Percentiles rank a stretch among this genome's conserved stretches.
phyloP scores from a whole-genome alignment of 2,113 vertebrate species.

The western clawed frog (Xenopus tropicalis) region UCB_Xtro_10.0 CM004444.2:135311501-135312000 shows the following conservation, averaged over 20 bases:
- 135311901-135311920: too few relatives aligned
- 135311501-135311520: not conserved
- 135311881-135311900: too few relatives aligned
- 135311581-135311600: slow-evolving; percentile 45
- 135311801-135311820: too few relatives aligned
- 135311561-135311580: slow-evolving; percentile 38
- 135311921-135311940: too few relatives aligned
- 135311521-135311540: slow-evolving; percentile 9
- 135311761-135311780: too few relatives aligned
- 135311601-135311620: slow-evolving; percentile 25
- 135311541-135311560: slow-evolving; percentile 13
- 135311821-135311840: too few relatives aligned
- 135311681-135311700: slow-evolving; percentile 30
- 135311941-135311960: too few relatives aligned
- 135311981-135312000: too few relatives aligned
- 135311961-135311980: too few relatives aligned
- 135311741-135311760: not conserved
- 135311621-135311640: slow-evolving; percentile 30
- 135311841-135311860: too few relatives aligned
- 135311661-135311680: slow-evolving; percentile 26
- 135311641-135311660: slow-evolving; percentile 35
- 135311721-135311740: slow-evolving; percentile 5
- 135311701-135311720: slow-evolving; percentile 16
- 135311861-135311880: too few relatives aligned
- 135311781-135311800: too few relatives aligned